A percentile compares a stretch with the other conserved stretches of the same genome.
These are phyloP conservation scores for Aricia artaxerxes DNA, from an alignment of 2,888 invertebrate species.

Conservation along the genomic window DNA sequence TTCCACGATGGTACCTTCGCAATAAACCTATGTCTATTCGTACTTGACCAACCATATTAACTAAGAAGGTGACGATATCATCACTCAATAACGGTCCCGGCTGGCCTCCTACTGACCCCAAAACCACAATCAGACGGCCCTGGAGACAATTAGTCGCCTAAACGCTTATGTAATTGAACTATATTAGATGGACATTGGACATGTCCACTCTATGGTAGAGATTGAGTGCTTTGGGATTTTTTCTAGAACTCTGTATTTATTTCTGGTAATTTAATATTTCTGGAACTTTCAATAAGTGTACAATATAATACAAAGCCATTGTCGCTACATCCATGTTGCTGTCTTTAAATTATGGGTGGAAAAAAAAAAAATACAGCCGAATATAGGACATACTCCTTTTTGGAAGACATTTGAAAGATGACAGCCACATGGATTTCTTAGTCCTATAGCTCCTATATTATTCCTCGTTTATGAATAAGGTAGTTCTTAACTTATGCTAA, in stretches of 20 bases:
- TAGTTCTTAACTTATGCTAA: too few species aligned
- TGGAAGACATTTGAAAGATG: too few species aligned
- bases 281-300: too few species aligned
- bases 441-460: too few species aligned
- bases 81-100: neutral
- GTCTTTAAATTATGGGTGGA: too few species aligned
- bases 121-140: constrained; percentile 8
- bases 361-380: too few species aligned
- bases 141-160: constrained; percentile 16
- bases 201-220: neutral
- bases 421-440: too few species aligned
- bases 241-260: neutral
- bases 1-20: neutral
- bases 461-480: too few species aligned
- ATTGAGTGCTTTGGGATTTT: neutral
- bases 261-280: neutral
- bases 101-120: neutral
- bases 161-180: constrained; percentile 9
- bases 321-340: too few species aligned
- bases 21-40: neutral
- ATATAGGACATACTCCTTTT: too few species aligned
- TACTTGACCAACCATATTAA: neutral
- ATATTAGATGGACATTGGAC: neutral
- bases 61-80: constrained; percentile 18
- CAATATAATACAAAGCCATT: too few species aligned